A percentile compares a stretch with the other conserved stretches of the same genome.
These are phyloP conservation scores for Apteryx mantelli DNA, from an alignment of 2,113 vertebrate genomes.

Conservation along the genomic window DNA sequence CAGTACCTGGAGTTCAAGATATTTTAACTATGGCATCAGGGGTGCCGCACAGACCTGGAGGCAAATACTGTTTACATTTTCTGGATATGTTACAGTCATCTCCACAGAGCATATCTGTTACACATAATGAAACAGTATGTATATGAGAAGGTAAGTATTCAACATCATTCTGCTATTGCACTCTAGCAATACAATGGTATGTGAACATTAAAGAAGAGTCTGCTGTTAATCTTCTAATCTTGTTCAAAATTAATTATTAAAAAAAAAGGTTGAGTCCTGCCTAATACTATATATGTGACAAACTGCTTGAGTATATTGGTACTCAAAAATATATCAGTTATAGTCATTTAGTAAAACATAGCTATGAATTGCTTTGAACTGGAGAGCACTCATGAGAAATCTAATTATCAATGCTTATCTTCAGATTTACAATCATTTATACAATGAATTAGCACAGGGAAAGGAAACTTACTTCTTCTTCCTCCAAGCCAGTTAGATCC, in stretches of 20 bases:
- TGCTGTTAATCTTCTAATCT: neutral
- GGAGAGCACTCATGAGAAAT: neutral
- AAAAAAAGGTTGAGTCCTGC: neutral
- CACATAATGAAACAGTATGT: neutral
- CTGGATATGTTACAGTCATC: neutral
- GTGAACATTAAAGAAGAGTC: neutral
- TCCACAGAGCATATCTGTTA: neutral
- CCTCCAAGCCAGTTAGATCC: constrained; percentile 94
- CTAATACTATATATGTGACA: neutral
- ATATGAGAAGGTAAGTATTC: neutral
- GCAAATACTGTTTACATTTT: neutral
- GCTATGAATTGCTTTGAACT: neutral
- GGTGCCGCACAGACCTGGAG: neutral
- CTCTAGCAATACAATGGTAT: neutral
- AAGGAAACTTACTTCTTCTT: constrained; percentile 88
- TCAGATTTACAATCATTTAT: neutral
- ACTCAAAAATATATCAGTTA: neutral
- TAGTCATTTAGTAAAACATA: neutral
- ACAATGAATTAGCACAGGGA: neutral
- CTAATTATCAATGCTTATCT: neutral
- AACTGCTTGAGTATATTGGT: neutral
- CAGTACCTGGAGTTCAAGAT: neutral
- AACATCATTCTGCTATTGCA: neutral
- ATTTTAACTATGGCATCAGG: neutral
- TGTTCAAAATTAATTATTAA: neutral